A percentile compares a stretch with the other conserved stretches of the same genome.
Evolutionary conservation across 2,113 vertebrate species (phyloP).

Genomic region (Archocentrus centrarchus): DNA sequence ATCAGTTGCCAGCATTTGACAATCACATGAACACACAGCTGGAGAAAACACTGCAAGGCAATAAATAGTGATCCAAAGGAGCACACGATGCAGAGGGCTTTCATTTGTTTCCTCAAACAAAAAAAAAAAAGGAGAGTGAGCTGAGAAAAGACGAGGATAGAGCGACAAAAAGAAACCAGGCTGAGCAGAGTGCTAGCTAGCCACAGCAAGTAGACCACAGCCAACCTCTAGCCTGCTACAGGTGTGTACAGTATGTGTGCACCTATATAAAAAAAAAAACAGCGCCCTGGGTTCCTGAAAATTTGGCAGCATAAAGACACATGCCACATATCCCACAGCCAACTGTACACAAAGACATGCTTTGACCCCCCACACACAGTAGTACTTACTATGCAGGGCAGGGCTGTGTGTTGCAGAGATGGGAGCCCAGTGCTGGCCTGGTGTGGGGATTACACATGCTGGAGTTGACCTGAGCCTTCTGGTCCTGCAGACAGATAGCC

Average conservation of each 20-base stretch:
- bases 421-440: conserved; percentile 85
- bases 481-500: conserved; percentile 91
- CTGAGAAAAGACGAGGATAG: neutral
- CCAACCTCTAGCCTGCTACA: conserved; percentile 40
- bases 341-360: conserved; percentile 19
- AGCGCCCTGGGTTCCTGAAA: conserved; percentile 41
- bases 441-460: conserved; percentile 86
- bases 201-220: conserved; percentile 67
- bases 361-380: conserved; percentile 10
- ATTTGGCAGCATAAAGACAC: conserved; percentile 60
- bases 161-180: conserved; percentile 37
- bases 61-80: neutral
- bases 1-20: neutral
- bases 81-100: neutral
- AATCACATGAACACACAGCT: neutral
- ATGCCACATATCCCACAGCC: conserved; percentile 46
- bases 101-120: conserved; percentile 21
- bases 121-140: conserved; percentile 15
- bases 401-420: conserved; percentile 90
- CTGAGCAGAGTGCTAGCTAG: conserved; percentile 52
- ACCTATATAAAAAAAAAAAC: conserved; percentile 61
- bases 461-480: conserved; percentile 87
- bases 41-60: conserved; percentile 4
- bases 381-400: conserved; percentile 93
- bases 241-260: neutral